Conservation (phyloP, 2,888 invertebrate genomes). For the Dorcus hopei region DNA sequence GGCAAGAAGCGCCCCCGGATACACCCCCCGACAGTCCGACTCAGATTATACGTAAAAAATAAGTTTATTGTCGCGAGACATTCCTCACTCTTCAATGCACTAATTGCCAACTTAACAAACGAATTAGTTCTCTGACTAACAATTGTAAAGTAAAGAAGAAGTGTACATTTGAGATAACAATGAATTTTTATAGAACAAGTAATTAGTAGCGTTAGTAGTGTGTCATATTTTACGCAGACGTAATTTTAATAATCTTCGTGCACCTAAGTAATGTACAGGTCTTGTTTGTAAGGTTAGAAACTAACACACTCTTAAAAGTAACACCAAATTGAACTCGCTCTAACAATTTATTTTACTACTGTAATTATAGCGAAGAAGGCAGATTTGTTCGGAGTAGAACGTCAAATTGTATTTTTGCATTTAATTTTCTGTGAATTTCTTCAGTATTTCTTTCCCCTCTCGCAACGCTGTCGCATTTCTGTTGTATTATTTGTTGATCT, state of each 20-base stretch:
- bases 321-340: too few species aligned
- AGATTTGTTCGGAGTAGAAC: not conserved
- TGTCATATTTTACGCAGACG: too few species aligned
- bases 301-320: not conserved
- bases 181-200: too few species aligned
- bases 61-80: constrained; percentile 10
- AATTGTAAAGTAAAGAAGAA: too few species aligned
- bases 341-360: not conserved
- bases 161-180: too few species aligned
- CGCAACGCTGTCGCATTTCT: not conserved
- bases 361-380: not conserved
- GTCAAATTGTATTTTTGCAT: constrained; percentile 1
- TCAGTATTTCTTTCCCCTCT: not conserved
- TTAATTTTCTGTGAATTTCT: constrained; percentile 3
- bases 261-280: not conserved
- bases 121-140: not conserved
- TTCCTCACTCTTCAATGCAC: not conserved
- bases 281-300: not conserved
- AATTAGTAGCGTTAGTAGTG: too few species aligned
- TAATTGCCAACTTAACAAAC: not conserved
- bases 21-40: constrained; percentile 48
- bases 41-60: constrained; percentile 43
- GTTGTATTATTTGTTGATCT: constrained; percentile 7
- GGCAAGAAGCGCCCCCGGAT: constrained; percentile 40
- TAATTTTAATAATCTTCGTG: too few species aligned